These are phyloP conservation scores for Himalopsyche japonica DNA, from an alignment of 2,888 invertebrate species.

Conservation along the genomic window DNA sequence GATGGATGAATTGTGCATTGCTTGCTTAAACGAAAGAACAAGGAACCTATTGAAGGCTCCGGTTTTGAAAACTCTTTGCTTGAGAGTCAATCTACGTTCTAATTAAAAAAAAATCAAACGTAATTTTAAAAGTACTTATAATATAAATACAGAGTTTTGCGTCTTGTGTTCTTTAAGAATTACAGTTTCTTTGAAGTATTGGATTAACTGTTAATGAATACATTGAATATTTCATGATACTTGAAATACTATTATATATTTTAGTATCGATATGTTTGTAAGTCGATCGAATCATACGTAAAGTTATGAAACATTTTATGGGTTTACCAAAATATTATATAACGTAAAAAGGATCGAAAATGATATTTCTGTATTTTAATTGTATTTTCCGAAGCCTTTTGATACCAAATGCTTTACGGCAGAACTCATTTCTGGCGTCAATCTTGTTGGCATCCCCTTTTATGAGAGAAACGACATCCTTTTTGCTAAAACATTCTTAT, in stretches of 20 bases:
- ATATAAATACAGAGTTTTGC: no score
- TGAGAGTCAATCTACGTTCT: no score
- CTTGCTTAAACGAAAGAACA: no score
- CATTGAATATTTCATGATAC: no score
- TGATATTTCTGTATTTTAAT: neutral
- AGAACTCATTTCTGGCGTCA: neutral
- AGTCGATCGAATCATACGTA: neutral
- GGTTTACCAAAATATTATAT: neutral
- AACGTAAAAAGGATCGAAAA: neutral
- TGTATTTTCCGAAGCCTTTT: neutral
- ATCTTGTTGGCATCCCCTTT: neutral
- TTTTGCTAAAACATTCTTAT: neutral
- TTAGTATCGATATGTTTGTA: neutral
- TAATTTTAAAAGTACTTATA: no score
- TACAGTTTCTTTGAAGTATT: no score
- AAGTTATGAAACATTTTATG: neutral
- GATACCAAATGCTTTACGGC: neutral
- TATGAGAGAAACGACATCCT: neutral
- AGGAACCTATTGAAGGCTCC: no score
- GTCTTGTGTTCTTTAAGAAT: no score
- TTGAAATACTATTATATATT: neutral
- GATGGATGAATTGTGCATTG: no score
- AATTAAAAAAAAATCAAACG: no score
- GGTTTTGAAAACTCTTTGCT: no score
- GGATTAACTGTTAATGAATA: no score